A percentile compares a stretch with the other conserved stretches of the same genome.
These are phyloP conservation scores for Anarhynchus alexandrinus DNA, from an alignment of 2,113 vertebrate species.

Conservation along the genomic window DNA sequence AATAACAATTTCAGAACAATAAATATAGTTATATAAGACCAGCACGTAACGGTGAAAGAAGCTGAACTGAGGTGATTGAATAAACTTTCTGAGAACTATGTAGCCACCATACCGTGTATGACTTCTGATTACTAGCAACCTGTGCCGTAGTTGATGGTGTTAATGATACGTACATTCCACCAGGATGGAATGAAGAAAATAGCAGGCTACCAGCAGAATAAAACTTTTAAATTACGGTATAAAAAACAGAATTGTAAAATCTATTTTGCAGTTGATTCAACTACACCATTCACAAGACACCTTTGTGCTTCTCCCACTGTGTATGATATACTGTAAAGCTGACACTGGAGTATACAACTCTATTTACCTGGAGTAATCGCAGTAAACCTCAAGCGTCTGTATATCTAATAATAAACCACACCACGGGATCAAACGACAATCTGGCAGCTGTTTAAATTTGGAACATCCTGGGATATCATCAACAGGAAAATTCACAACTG, in stretches of 20 bases:
- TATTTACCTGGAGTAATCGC: slow-evolving; percentile 87
- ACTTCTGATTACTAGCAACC: background rate
- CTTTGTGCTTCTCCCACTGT: background rate
- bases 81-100: background rate
- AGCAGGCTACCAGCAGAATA: background rate
- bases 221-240: background rate
- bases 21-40: background rate
- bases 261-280: background rate
- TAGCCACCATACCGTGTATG: rapidly evolving
- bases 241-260: background rate
- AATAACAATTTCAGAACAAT: background rate
- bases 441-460: slow-evolving; percentile 69
- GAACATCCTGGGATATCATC: background rate
- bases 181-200: background rate
- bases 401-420: slow-evolving; percentile 89
- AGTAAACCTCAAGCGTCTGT: slow-evolving; percentile 78
- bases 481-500: slow-evolving; percentile 85
- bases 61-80: background rate
- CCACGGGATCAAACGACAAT: slow-evolving; percentile 83
- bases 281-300: background rate
- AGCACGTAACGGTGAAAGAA: background rate
- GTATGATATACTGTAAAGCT: background rate
- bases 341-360: background rate
- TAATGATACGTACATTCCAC: background rate
- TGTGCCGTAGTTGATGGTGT: background rate